Evolutionary conservation across 2,888 invertebrate species (phyloP).

Genomic region (Corbicula japonica): DNA sequence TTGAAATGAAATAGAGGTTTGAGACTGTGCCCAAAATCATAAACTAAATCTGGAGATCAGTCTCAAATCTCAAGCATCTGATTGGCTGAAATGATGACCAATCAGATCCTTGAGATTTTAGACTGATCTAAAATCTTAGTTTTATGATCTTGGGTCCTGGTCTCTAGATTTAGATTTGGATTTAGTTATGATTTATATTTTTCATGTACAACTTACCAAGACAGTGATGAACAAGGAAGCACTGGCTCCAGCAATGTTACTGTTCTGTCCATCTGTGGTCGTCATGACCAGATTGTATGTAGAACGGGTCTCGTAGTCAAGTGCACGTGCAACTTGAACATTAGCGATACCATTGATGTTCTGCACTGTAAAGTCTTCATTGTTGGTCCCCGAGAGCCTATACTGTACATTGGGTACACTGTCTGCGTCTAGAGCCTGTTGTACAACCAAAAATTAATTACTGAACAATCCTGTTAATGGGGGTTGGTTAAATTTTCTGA

Average conservation of each 20-base stretch:
- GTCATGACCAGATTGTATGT: slow-evolving; percentile 77
- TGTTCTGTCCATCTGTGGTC: slow-evolving; percentile 76
- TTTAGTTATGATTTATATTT: no score
- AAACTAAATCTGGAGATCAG: no score
- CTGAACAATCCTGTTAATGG: no score
- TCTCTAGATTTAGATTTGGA: no score
- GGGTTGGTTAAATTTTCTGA: no score
- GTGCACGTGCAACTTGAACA: slow-evolving; percentile 68
- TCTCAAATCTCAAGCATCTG: no score
- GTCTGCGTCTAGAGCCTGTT: slow-evolving; percentile 76
- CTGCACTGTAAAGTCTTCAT: slow-evolving; percentile 50
- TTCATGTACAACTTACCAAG: slow-evolving; percentile 77
- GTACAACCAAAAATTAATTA: slow-evolving; percentile 2
- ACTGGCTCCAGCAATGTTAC: slow-evolving; percentile 63
- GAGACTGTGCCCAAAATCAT: no score
- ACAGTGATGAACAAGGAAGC: slow-evolving; percentile 79
- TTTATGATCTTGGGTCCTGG: no score
- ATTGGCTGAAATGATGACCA: no score
- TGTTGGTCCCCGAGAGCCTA: slow-evolving; percentile 63
- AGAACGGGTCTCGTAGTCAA: slow-evolving; percentile 77
- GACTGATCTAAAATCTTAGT: no score
- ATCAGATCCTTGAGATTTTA: no score
- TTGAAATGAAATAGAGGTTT: no score
- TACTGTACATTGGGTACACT: slow-evolving; percentile 63
- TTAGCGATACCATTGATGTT: slow-evolving; percentile 68